These are phyloP conservation scores for Brachionus plicatilis DNA, from an alignment of 1,140 invertebrate species.

Conservation along the genomic window DNA sequence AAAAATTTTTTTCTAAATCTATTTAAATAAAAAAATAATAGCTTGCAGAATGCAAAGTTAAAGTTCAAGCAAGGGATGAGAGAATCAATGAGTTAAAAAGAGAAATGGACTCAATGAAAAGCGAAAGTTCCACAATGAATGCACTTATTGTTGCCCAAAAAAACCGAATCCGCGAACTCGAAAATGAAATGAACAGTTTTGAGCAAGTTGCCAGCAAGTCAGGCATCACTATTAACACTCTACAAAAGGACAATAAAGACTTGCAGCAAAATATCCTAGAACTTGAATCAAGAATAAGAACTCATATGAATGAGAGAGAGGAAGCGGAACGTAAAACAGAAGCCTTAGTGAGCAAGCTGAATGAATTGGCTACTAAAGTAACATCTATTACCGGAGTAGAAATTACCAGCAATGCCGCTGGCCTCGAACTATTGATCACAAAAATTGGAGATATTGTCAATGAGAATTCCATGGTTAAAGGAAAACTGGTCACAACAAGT, in stretches of 20 bases:
- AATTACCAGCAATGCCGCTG: neutral
- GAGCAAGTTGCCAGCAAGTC: slow-evolving; percentile 49
- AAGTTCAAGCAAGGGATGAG: slow-evolving; percentile 50
- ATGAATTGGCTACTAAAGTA: slow-evolving; percentile 47
- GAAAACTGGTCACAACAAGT: slow-evolving; percentile 50
- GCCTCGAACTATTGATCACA: neutral
- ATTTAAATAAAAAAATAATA: slow-evolving; percentile 40
- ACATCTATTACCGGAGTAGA: slow-evolving; percentile 43
- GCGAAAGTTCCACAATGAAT: slow-evolving; percentile 47
- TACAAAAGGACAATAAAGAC: slow-evolving; percentile 50
- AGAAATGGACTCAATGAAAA: slow-evolving; percentile 47
- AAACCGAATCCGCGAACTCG: slow-evolving; percentile 48
- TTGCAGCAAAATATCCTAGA: slow-evolving; percentile 49
- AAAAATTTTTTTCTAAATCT: neutral
- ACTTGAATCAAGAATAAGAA: slow-evolving; percentile 50
- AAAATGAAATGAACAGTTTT: slow-evolving; percentile 46
- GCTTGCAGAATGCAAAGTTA: slow-evolving; percentile 46
- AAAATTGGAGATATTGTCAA: slow-evolving; percentile 49
- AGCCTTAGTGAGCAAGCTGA: slow-evolving; percentile 44
- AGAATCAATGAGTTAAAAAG: slow-evolving; percentile 49
- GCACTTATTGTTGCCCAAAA: slow-evolving; percentile 46
- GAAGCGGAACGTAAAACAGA: slow-evolving; percentile 44
- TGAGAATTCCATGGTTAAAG: slow-evolving; percentile 54
- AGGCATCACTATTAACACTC: slow-evolving; percentile 48
- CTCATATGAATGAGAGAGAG: slow-evolving; percentile 50